Evolutionary conservation across 37 sponge, comb jelly and placozoan species (phyloP), one percentile per base, ranked within the genome.

Genomic region (Crambe crambe): DNA sequence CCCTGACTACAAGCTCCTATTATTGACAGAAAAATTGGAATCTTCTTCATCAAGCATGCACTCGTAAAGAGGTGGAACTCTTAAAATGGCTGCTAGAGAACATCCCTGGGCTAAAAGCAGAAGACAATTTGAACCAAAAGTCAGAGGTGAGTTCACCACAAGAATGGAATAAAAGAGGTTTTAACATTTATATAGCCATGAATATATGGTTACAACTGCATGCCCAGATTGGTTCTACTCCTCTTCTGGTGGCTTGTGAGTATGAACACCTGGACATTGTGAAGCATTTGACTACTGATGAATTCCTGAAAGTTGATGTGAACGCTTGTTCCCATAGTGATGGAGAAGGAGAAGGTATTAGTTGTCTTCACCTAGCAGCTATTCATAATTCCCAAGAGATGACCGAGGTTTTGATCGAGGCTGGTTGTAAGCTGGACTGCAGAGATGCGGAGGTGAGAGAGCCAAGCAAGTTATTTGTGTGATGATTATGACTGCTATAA

Each of bases 311-410:
- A 3, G 63, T 58, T 12, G 73, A 71, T 41, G 42, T 31, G 32
- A 21, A 40, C n/a, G 72, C 40, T 8, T 58, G 58, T 56, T n/a
- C n/a, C n/a, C n/a, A n/a, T n/a, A n/a, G n/a, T n/a, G 56, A 5
- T 26, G 27, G 2, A 2, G 12, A 2, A 6, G 38, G 43, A 1
- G 37, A 68, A 22, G 42, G 12, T 20, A 30, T 54, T 29, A 82
- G 72, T 37, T 80, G 75, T 5, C 80, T 89, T 17, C 89, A 89
- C 71, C 25, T 89, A 15, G 89, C 89, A 31, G 89, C 89, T 21
- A 74, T 89, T 39, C 74, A 67, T 79, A 80, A 89, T 57, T 73
- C 71, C n/a, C 25, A 41, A 0, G 78, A 81, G 27, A 77, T 82
- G 17, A 83, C 83, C 18, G 27, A 69, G 22, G 5, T 75, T 31